phyloP scores from a whole-genome alignment of 2,113 vertebrate species.

The Odobenus rosmarus region DNA sequence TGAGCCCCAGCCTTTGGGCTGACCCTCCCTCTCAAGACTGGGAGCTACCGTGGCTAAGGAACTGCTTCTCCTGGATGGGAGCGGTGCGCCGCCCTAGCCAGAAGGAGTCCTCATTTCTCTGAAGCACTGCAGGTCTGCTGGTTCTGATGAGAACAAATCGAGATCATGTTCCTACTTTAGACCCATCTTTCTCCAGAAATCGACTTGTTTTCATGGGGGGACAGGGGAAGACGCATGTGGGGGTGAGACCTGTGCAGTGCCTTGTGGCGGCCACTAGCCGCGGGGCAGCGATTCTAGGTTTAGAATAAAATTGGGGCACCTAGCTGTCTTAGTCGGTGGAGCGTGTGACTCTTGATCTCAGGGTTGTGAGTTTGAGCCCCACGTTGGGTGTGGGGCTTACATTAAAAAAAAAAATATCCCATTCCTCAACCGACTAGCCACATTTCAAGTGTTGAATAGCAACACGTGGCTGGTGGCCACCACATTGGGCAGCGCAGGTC shows the following conservation, averaged over 20 bases:
- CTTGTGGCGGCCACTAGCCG: neutral
- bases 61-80: neutral
- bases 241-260: neutral
- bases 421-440: neutral
- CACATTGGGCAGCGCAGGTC: neutral
- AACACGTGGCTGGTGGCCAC: fast-evolving
- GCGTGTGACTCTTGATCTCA: neutral
- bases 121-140: neutral
- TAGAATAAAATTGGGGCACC: neutral
- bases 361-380: neutral
- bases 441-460: neutral
- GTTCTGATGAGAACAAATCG: neutral
- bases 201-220: neutral
- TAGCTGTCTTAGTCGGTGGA: neutral
- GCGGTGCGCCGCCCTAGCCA: neutral
- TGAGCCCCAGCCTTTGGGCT: neutral
- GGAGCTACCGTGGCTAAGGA: neutral
- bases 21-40: too few relatives aligned
- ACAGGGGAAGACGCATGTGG: too few relatives aligned
- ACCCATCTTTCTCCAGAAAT: neutral
- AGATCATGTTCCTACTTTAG: neutral
- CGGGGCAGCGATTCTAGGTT: neutral
- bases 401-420: neutral
- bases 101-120: neutral
- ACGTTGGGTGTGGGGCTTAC: neutral